phyloP scores from a whole-genome alignment of 2,113 vertebrate species.

The Ciconia boyciana region DNA sequence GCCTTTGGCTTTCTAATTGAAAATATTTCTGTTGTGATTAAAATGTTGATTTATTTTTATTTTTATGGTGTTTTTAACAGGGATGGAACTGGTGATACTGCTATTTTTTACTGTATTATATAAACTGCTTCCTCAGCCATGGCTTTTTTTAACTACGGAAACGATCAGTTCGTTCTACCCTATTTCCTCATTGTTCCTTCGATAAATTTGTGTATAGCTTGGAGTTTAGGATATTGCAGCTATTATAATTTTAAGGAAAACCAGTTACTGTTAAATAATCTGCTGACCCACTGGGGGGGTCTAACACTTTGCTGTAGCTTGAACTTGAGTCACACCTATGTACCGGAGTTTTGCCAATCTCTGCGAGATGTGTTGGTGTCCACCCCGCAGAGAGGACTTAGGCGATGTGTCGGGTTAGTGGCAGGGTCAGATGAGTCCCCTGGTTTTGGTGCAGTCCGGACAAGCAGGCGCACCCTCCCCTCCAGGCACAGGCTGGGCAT shows the following conservation, averaged over 20 bases:
- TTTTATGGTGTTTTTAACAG: not conserved
- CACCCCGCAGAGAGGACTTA: not conserved
- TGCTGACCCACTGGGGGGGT: not conserved
- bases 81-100: not conserved
- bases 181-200: not conserved
- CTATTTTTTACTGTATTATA: not conserved
- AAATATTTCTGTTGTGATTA: not conserved
- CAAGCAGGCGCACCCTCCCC: fast-evolving
- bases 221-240: not conserved
- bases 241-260: not conserved
- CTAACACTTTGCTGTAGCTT: not conserved
- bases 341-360: not conserved
- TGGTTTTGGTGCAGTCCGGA: not conserved
- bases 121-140: not conserved
- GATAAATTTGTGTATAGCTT: not conserved
- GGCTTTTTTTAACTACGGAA: not conserved
- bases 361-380: fast-evolving
- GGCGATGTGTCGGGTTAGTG: not conserved
- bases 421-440: not conserved
- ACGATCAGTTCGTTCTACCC: not conserved
- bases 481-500: not conserved
- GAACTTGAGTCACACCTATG: not conserved
- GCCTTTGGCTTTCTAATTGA: not conserved
- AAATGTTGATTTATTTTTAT: not conserved
- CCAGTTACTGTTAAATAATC: not conserved